Evolutionary conservation across 2,888 invertebrate genomes (phyloP).

Genomic region (Caenorhabditis becei): DNA sequence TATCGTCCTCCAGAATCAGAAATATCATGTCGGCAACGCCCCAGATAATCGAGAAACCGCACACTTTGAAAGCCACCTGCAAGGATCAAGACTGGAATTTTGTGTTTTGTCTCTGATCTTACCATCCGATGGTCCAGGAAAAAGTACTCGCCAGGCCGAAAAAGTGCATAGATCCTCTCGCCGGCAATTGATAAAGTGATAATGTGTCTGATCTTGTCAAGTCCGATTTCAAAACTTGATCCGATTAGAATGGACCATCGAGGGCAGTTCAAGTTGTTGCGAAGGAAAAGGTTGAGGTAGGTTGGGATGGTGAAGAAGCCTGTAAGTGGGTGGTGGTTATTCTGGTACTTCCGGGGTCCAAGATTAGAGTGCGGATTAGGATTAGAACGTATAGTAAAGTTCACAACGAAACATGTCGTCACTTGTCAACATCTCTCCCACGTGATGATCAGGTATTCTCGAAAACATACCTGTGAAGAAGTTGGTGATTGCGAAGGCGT

Average conservation of each 20-base stretch:
- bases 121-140: constrained; percentile 67
- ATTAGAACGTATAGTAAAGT: too few species aligned
- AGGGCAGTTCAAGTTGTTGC: constrained; percentile 64
- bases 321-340: too few species aligned
- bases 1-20: constrained; percentile 64
- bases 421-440: too few species aligned
- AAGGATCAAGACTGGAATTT: not conserved
- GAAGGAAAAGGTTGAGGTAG: constrained; percentile 62
- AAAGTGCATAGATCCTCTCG: constrained; percentile 67
- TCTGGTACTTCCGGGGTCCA: too few species aligned
- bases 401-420: too few species aligned
- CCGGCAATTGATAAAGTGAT: constrained; percentile 67
- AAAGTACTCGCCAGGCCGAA: constrained; percentile 65
- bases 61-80: constrained; percentile 61
- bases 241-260: constrained; percentile 69
- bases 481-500: constrained; percentile 70
- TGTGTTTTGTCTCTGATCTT: not conserved
- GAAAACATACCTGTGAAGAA: constrained; percentile 67
- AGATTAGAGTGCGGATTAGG: not conserved
- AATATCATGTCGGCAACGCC: constrained; percentile 64
- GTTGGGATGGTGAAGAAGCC: constrained; percentile 73
- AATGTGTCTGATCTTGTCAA: constrained; percentile 66
- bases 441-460: too few species aligned
- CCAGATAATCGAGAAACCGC: constrained; percentile 59
- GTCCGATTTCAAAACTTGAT: constrained; percentile 70